phyloP scores from a whole-genome alignment of 1,140 invertebrate genomes.

The Luehdorfia chinensis region DNA sequence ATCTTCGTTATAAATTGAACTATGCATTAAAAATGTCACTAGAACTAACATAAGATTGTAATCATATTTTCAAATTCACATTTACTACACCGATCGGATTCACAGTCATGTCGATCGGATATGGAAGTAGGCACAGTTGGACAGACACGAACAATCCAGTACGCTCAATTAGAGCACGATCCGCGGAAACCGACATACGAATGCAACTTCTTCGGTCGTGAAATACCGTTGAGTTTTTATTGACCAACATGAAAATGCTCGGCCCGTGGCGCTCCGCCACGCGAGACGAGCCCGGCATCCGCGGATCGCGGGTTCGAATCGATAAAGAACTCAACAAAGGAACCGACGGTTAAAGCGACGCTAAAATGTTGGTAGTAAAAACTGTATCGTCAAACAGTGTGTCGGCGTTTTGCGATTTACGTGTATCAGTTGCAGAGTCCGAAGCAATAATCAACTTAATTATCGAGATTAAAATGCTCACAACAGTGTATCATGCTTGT shows the following conservation, averaged over 20 bases:
- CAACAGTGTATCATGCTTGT: too few relatives aligned
- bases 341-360: neutral
- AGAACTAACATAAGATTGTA: too few relatives aligned
- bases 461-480: too few relatives aligned
- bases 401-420: neutral
- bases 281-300: neutral
- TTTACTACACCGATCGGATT: too few relatives aligned
- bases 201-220: neutral
- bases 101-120: too few relatives aligned
- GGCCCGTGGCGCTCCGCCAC: neutral
- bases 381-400: neutral
- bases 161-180: too few relatives aligned
- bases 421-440: neutral
- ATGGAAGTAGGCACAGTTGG: too few relatives aligned
- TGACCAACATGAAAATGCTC: neutral
- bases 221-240: constrained; percentile 4
- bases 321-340: neutral
- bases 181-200: too few relatives aligned
- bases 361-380: neutral
- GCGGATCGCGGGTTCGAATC: neutral
- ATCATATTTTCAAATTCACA: too few relatives aligned
- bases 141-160: too few relatives aligned
- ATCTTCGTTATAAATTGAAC: too few relatives aligned
- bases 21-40: too few relatives aligned
- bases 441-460: neutral